Conservation (phyloP, 1,140 invertebrate genomes). For the Babylonia areolata region DNA sequence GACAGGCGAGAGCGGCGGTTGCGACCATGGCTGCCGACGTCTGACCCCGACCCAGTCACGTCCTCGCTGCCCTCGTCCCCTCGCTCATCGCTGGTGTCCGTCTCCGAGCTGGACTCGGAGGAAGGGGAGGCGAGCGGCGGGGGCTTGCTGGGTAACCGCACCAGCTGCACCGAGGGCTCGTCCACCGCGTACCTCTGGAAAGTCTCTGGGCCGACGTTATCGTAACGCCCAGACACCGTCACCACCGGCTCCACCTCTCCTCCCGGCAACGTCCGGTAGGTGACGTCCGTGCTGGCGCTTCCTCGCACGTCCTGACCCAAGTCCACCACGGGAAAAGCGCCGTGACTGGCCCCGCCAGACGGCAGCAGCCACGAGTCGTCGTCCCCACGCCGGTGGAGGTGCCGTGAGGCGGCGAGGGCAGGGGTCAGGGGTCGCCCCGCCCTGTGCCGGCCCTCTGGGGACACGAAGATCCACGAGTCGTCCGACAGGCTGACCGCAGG, state of each 20-base stretch:
- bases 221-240: background rate
- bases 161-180: background rate
- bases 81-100: constrained; percentile 18
- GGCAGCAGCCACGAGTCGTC: background rate
- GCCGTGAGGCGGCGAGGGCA: background rate
- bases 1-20: constrained; percentile 30
- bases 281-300: background rate
- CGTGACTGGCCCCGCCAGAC: background rate
- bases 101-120: constrained; percentile 19
- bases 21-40: constrained; percentile 13
- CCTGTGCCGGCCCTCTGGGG: background rate
- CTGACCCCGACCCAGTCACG: constrained; percentile 13
- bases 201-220: background rate
- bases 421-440: background rate
- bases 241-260: background rate
- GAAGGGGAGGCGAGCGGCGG: background rate
- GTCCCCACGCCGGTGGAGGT: constrained; percentile 4
- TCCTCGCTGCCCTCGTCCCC: constrained; percentile 30
- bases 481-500: constrained; percentile 20
- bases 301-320: background rate
- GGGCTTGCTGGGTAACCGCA: background rate
- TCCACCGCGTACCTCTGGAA: constrained; percentile 10
- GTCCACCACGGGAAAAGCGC: background rate
- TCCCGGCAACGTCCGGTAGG: background rate
- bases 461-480: constrained; percentile 30